Evolutionary conservation across 2,888 invertebrate species (phyloP).

Genomic region (Melanostoma mellinum): DNA sequence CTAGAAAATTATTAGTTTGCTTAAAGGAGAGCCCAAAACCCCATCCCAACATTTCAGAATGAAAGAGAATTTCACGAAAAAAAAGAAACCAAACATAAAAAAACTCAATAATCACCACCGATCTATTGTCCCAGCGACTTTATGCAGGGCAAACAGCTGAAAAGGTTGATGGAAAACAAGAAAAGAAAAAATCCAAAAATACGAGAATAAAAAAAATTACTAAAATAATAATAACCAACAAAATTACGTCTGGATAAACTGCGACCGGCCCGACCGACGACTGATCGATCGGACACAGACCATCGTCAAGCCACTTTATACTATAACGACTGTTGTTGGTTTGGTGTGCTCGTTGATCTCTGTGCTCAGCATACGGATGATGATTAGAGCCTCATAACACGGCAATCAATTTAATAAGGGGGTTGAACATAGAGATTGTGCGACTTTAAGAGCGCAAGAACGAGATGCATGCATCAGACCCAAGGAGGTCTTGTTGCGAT

Average conservation of each 20-base stretch:
- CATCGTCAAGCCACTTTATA: slow-evolving; percentile 70
- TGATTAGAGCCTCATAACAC: slow-evolving; percentile 77
- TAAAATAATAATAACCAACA: slow-evolving; percentile 71
- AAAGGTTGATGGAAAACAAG: slow-evolving; percentile 33
- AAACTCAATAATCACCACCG: slow-evolving; percentile 55
- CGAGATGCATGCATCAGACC: slow-evolving; percentile 19
- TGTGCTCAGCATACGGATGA: slow-evolving; percentile 62
- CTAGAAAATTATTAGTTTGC: slow-evolving; percentile 79
- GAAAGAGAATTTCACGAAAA: slow-evolving; percentile 22
- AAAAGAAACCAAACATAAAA: slow-evolving; percentile 10
- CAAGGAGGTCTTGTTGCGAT: slow-evolving; percentile 55
- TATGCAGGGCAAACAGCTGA: slow-evolving; percentile 68
- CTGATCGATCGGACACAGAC: slow-evolving; percentile 68
- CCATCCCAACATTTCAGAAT: slow-evolving; percentile 19
- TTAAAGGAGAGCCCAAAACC: slow-evolving; percentile 74
- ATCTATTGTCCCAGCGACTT: slow-evolving; percentile 67
- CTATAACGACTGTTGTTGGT: slow-evolving; percentile 69
- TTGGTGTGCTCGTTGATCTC: slow-evolving; percentile 65
- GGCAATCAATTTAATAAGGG: slow-evolving; percentile 77
- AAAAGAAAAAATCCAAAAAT: slow-evolving; percentile 6
- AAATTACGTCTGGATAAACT: slow-evolving; percentile 71
- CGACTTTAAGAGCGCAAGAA: slow-evolving; percentile 22
- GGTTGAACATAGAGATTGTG: slow-evolving; percentile 63
- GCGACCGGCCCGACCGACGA: slow-evolving; percentile 50
- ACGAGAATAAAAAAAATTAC: slow-evolving; percentile 20